Base-by-base conservation (phyloP, 2,113 vertebrate species). In the Lasiurus cinereus region DNA sequence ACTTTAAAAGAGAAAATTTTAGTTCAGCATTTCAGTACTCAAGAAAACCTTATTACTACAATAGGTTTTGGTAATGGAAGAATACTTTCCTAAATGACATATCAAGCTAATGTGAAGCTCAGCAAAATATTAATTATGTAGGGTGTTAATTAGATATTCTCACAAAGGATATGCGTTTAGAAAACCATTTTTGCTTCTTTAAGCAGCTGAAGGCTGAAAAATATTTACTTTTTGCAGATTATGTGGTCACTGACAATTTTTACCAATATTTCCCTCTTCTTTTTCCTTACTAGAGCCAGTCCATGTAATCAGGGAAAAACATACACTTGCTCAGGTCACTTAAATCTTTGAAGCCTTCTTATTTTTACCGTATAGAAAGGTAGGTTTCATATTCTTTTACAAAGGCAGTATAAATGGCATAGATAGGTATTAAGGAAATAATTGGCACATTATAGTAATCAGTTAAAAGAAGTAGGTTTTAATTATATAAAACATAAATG, bases 401-500 rank as follows among this genome's bases (percentile, higher is more conserved):
- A 94, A 91, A 93, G 52, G 66, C 39, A 36, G 4, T 73, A 80
- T 82, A 82, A 88, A 95, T 43, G 76, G 19, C 82, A 89, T 12
- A 24, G 50, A 36, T 11, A 77, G 15, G 76, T 39, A 48, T 2
- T 2, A 82, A 91, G 54, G 43, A 85, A 59, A 96, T 27, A 69
- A 19, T 54, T 1, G 62, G 59, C 33, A 56, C 69, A 36, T 54
- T 39, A 16, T 31, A 67, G 59, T 31, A 70, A 74, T 74, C 19
- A 74, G 43, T 56, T 88, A 56, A 92, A 91, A 33, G 64, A 96
- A 50, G 43, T 50, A 78, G 69, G 79, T 69, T 50, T 78, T 54
- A 91, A 97, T 36, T n/a, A 64, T 95, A 96, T 9, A 97, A 95
- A 97, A 97, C 3, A 22, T 15, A 97, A 84, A 54, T 88, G 73